These are phyloP conservation scores for Centropyge bicolor DNA, from an alignment of 2,797 vertebrate genomes.

Conservation along the genomic window DNA sequence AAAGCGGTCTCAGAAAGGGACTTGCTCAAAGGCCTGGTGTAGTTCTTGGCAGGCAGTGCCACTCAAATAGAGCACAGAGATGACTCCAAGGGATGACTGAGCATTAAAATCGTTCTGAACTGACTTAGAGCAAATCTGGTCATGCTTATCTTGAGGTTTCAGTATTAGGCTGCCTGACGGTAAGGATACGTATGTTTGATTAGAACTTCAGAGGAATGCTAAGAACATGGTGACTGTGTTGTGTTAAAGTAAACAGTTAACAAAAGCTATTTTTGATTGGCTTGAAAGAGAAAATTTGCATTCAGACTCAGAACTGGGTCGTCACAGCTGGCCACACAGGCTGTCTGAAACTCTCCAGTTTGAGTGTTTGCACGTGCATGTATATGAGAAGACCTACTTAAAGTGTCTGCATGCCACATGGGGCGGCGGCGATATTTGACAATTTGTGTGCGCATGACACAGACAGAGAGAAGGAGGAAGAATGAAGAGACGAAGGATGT, in stretches of 20 bases:
- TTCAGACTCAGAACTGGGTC: conserved; percentile 8
- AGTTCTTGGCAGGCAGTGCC: background rate
- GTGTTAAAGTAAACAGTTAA: conserved; percentile 34
- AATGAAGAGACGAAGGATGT: conserved; percentile 54
- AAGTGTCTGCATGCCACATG: background rate
- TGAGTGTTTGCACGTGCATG: conserved; percentile 9
- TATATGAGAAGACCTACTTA: background rate
- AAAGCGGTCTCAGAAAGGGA: conserved; percentile 29
- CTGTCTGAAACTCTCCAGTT: conserved; percentile 12
- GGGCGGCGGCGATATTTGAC: background rate
- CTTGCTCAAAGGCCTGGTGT: conserved; percentile 20
- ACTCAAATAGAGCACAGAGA: conserved; percentile 40
- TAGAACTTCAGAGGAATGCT: conserved; percentile 36
- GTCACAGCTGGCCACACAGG: background rate
- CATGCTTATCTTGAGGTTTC: conserved; percentile 61
- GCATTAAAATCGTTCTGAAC: conserved; percentile 34
- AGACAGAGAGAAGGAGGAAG: background rate
- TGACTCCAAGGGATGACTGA: conserved; percentile 63
- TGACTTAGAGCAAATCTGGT: conserved; percentile 53
- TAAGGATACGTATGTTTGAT: conserved; percentile 31
- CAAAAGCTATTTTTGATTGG: background rate
- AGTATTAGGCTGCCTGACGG: conserved; percentile 55
- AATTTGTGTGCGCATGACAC: background rate
- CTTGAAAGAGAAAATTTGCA: background rate
- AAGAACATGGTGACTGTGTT: conserved; percentile 37